Evolutionary conservation across 2,888 invertebrate genomes (phyloP), one percentile per base, ranked within the genome.

Genomic region (Blastobasis lacticolella): DNA sequence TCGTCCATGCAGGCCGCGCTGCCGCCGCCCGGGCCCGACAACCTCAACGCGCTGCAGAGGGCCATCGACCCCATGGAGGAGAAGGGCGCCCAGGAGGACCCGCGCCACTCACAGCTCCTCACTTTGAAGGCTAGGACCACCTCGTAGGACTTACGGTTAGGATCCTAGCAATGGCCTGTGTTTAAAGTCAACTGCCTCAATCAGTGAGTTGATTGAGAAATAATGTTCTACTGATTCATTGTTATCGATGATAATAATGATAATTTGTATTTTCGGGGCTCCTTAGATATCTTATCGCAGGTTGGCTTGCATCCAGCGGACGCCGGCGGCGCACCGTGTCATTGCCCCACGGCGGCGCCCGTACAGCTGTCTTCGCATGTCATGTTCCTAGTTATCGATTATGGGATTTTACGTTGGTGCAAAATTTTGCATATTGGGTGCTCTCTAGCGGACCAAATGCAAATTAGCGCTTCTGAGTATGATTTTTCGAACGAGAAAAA

Each of bases 41-140:
- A 95, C 75, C 85, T 96, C n/a, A 94, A 93, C 73, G 96, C 96
- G 1, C 82, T 97, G n/a, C 97, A 97, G 70, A 91, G 96, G 59
- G 96, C 97, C 36, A 97, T 97, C 50, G 95, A 95, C 71, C 94
- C 95, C 0, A 97, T 97, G 97, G 97, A 98, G 78, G 97, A 97
- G 73, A 97, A 96, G 70, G 97, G 97, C 0, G 87, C 97, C 67
- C 96, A 96, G 73, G 96, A 97, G 69, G 97, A 97, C 84, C 97
- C 97, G 0, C 91, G 97, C 52, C 97, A 97, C 78, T 94, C 95
- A 0, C 97, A 97, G 70, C 87, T 97, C 52, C 84, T 97, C 54
- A 95, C 96, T 7, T 89, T 97, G 61, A 90, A 96, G 38, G 96
- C 96, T 46, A 91, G 94, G 4, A 93, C 94, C 2, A 91, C 90